A percentile compares a stretch with the other conserved stretches of the same genome.
These are phyloP conservation scores for Phalacrocorax brasilianus DNA, from an alignment of 2,113 vertebrate species.

Conservation along the genomic window DNA sequence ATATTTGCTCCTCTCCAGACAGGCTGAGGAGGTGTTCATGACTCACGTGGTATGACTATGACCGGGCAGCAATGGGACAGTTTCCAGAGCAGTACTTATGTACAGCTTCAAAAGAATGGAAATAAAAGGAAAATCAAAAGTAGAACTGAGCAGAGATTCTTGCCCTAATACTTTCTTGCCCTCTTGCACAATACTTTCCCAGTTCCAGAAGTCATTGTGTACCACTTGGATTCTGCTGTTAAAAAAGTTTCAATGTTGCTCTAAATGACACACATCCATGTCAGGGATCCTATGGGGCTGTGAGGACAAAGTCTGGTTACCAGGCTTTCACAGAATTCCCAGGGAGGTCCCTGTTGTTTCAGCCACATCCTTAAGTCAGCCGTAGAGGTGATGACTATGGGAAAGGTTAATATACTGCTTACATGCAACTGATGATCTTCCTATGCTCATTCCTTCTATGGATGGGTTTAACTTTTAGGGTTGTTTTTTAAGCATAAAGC, in stretches of 20 bases:
- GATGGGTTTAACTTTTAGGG: neutral
- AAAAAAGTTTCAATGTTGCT: neutral
- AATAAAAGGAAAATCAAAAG: neutral
- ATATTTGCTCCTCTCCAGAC: conserved; percentile 28
- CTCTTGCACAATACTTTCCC: neutral
- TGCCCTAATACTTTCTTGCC: neutral
- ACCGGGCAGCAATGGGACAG: neutral
- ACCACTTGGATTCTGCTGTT: neutral
- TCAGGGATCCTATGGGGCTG: neutral
- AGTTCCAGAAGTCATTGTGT: neutral
- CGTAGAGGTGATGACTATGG: neutral
- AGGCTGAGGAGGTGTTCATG: neutral
- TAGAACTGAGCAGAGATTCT: neutral
- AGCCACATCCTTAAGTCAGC: neutral
- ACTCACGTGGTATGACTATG: neutral
- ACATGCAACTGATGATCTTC: neutral
- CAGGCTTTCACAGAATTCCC: neutral
- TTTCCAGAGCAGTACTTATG: conserved; percentile 21
- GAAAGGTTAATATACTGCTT: neutral
- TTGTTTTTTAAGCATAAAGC: neutral
- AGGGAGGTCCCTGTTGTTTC: neutral
- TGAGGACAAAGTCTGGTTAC: neutral
- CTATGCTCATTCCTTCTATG: neutral
- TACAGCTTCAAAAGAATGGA: neutral
- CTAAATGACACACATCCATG: neutral